A percentile compares a stretch with the other conserved stretches of the same genome.
phyloP scores from a whole-genome alignment of 2,797 vertebrate genomes.

The Hypotaenidia philippensis region DNA sequence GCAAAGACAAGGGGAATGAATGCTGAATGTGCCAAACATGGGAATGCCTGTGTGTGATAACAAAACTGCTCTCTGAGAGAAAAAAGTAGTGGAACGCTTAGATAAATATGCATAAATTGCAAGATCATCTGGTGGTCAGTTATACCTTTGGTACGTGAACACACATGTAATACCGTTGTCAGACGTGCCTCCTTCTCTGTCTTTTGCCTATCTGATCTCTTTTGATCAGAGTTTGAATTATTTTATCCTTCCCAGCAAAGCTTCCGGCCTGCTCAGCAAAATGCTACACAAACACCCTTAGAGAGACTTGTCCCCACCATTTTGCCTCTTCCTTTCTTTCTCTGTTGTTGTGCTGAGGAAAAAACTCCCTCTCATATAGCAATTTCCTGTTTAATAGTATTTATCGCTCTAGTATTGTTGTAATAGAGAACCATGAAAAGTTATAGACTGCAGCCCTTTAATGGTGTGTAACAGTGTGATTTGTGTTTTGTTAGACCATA shows the following conservation, averaged over 20 bases:
- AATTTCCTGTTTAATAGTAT: neutral
- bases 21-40: neutral
- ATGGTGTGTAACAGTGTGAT: neutral
- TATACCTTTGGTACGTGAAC: neutral
- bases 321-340: neutral
- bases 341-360: neutral
- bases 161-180: neutral
- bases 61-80: neutral
- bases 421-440: neutral
- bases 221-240: neutral
- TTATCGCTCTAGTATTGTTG: neutral
- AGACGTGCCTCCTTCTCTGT: neutral
- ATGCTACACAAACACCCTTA: neutral
- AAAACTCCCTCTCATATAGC: neutral
- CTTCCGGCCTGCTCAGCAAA: neutral
- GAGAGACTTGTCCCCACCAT: neutral
- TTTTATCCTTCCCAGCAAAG: neutral
- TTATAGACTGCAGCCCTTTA: neutral
- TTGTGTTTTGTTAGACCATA: neutral
- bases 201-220: neutral
- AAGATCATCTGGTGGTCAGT: neutral
- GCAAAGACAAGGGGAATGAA: neutral
- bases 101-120: accelerated
- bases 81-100: neutral
- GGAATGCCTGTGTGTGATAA: neutral